A percentile compares a stretch with the other conserved stretches of the same genome.
These are phyloP conservation scores for Oncorhynchus mykiss DNA, from an alignment of 2,113 vertebrate species.

Conservation along the genomic window DNA sequence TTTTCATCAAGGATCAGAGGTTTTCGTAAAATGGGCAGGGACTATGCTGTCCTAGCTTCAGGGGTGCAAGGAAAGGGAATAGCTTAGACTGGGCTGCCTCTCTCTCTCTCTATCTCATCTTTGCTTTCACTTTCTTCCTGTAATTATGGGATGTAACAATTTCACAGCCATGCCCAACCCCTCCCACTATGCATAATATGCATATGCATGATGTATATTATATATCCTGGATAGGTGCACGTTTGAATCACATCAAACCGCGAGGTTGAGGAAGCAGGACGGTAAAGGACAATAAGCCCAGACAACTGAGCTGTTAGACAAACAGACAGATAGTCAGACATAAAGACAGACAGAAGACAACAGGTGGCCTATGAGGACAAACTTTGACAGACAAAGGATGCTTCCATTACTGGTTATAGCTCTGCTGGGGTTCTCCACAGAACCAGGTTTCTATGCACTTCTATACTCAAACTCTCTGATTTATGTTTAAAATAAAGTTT, in stretches of 20 bases:
- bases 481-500: too few species aligned
- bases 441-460: constrained; percentile 47
- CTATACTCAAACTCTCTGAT: background rate
- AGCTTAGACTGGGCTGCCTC: too few species aligned
- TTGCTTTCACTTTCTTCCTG: too few species aligned
- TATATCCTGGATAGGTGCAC: constrained; percentile 22
- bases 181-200: constrained; percentile 16
- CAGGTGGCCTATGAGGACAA: background rate
- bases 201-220: constrained; percentile 24
- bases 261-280: background rate
- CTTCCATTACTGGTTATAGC: constrained; percentile 37
- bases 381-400: constrained; percentile 33
- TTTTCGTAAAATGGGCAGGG: too few species aligned
- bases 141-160: too few species aligned
- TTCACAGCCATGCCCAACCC: constrained; percentile 16
- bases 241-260: constrained; percentile 1
- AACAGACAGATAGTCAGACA: too few species aligned
- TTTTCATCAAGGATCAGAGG: too few species aligned
- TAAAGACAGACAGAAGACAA: background rate
- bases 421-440: constrained; percentile 45
- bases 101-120: background rate
- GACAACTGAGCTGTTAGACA: background rate
- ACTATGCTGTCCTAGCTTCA: too few species aligned
- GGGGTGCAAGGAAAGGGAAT: too few species aligned
- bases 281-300: background rate